Conservation (phyloP, 2,797 vertebrate species). For the Oryzias sinensis region DNA sequence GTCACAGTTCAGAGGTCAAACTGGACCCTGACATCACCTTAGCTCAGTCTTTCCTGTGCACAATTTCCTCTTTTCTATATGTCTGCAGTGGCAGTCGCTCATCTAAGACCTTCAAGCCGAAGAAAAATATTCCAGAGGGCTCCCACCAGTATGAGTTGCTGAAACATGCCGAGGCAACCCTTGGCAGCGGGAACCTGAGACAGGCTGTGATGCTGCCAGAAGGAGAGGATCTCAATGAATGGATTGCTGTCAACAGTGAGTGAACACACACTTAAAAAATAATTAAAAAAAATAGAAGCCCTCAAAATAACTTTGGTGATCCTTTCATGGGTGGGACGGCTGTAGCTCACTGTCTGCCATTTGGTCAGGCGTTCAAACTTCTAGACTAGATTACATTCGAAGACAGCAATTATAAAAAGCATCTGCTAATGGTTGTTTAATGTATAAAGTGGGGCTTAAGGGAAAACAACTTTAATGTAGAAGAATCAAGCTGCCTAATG, state of each 20-base stretch:
- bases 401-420: too few relatives aligned
- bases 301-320: constrained; percentile 4
- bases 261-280: constrained; percentile 20
- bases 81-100: constrained; percentile 86
- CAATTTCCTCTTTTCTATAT: constrained; percentile 13
- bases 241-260: constrained; percentile 98
- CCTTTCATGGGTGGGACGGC: neutral
- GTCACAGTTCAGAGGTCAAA: neutral
- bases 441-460: too few relatives aligned
- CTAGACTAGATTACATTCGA: too few relatives aligned
- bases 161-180: constrained; percentile 93
- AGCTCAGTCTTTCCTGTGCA: neutral
- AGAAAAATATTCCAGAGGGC: constrained; percentile 96
- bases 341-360: too few relatives aligned
- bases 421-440: too few relatives aligned
- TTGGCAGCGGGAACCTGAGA: constrained; percentile 94
- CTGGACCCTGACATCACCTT: too few relatives aligned
- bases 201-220: constrained; percentile 95
- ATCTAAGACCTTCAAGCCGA: constrained; percentile 96
- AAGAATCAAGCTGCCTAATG: too few relatives aligned
- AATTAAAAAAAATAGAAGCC: neutral
- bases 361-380: too few relatives aligned
- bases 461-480: too few relatives aligned
- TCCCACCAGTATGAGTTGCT: constrained; percentile 95
- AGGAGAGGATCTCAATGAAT: constrained; percentile 96